Evolutionary conservation across 1,140 invertebrate genomes (phyloP), one percentile per base, ranked within the genome.

Genomic region (Halesus radiatus): DNA sequence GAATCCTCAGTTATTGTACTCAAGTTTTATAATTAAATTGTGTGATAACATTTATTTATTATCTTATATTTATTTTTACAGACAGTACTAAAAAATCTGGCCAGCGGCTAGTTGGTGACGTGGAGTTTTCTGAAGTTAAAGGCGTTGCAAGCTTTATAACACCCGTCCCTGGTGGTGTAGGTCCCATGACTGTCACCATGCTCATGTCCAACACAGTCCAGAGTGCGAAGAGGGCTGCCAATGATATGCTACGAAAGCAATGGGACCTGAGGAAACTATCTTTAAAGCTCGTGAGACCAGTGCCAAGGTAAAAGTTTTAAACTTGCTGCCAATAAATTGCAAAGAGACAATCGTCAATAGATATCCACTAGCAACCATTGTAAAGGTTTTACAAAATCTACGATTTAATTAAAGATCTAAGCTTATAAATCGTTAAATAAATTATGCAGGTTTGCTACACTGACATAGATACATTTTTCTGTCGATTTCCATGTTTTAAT

Each of bases 151-250:
- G 94, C 2, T 95, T 93, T 85, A 97, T 99, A 76, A 99, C 98
- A 26, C 98, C 98, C 2, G 98, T 99, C 20, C 98, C 98, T 13
- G 98, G 98, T 32, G 98, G 98, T 80, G 98, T 99, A 74, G 98
- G 98, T 0, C 98, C 98, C 8, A 98, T 99, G 97, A 99, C 98
- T 0, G 98, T 99, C 22, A 97, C 98, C 13, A 99, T 99, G 98
- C 89, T 99, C 8, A 96, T 99, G 93, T 93, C 94, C 84, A 99
- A 99, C 87, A 99, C 98, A 0, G 95, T 99, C 5, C 90, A 94
- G 76, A 95, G 96, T 29, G 97, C 97, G 26, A 86, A 92, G 85
- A 90, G 91, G 80, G 87, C 92, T 37, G 91, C 91, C n/a, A 86
- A 92, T 16, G 90, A 89, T 22, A 83, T 94, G 3, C 81, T 92